A percentile compares a stretch with the other conserved stretches of the same genome.
Evolutionary conservation across 2,797 vertebrate species (phyloP).

Genomic region (Danio aesculapii): DNA sequence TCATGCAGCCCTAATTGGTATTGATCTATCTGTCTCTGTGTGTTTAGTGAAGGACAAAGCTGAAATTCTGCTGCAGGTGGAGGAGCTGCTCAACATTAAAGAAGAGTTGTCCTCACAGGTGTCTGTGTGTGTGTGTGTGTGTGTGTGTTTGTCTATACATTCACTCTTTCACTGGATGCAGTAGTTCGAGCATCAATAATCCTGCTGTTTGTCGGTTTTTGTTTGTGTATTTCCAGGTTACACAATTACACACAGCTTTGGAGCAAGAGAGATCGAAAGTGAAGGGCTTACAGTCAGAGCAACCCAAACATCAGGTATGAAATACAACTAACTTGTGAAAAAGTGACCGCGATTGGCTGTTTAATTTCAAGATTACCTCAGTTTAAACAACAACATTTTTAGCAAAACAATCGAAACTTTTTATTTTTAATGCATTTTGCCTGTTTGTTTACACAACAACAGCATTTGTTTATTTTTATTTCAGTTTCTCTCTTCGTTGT

Average conservation of each 20-base stretch:
- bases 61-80: slow-evolving; percentile 92
- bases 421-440: too few species aligned
- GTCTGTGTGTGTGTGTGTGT: slow-evolving; percentile 7
- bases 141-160: neutral
- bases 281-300: slow-evolving; percentile 90
- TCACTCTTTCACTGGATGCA: neutral
- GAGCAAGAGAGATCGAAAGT: slow-evolving; percentile 95
- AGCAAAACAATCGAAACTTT: too few species aligned
- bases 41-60: slow-evolving; percentile 95
- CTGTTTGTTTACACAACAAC: too few species aligned
- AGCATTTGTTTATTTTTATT: too few species aligned
- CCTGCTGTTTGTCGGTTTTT: neutral
- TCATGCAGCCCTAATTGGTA: too few species aligned
- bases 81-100: slow-evolving; percentile 92
- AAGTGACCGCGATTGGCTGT: too few species aligned
- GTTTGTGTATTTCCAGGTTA: slow-evolving; percentile 76
- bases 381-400: too few species aligned
- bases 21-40: neutral
- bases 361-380: too few species aligned
- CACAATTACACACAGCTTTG: slow-evolving; percentile 87
- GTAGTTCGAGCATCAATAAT: too few species aligned
- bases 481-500: too few species aligned
- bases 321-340: too few species aligned
- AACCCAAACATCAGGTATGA: slow-evolving; percentile 78
- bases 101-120: slow-evolving; percentile 94